phyloP scores from a whole-genome alignment of 1,140 invertebrate species.

The Camponotus vicinus region DNA sequence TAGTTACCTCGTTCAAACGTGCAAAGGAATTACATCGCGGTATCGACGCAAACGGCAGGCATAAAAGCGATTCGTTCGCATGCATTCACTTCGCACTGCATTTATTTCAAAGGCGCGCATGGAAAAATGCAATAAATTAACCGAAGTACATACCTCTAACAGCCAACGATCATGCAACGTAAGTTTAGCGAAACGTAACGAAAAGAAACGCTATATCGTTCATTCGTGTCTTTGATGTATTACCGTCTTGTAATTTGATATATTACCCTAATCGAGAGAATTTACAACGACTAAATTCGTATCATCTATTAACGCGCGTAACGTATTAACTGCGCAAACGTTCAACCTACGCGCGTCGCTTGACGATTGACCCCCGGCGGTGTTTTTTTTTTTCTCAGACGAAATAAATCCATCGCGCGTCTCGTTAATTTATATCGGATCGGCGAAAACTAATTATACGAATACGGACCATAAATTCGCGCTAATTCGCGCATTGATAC shows the following conservation, averaged over 20 bases:
- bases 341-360: not conserved
- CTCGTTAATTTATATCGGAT: conserved; percentile 40
- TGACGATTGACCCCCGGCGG: too few species aligned
- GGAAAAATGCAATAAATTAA: conserved; percentile 69
- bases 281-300: conserved; percentile 2
- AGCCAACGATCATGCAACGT: conserved; percentile 55
- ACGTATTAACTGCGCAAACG: not conserved
- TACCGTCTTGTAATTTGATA: conserved; percentile 33
- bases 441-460: conserved; percentile 70
- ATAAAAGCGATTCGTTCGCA: conserved; percentile 35
- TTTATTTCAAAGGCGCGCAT: conserved; percentile 50
- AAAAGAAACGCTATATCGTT: conserved; percentile 18
- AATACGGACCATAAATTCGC: conserved; percentile 53
- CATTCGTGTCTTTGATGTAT: conserved; percentile 46
- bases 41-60: conserved; percentile 14
- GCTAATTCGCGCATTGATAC: conserved; percentile 69
- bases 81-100: conserved; percentile 47
- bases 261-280: conserved; percentile 6
- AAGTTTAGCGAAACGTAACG: conserved; percentile 18
- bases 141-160: conserved; percentile 52
- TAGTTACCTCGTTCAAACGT: not conserved
- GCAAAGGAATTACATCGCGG: not conserved
- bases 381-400: not conserved
- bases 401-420: not conserved
- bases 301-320: conserved; percentile 10